A percentile compares a stretch with the other conserved stretches of the same genome.
Evolutionary conservation across 1,140 invertebrate genomes (phyloP).

Genomic region (Drosophila triauraria): DNA sequence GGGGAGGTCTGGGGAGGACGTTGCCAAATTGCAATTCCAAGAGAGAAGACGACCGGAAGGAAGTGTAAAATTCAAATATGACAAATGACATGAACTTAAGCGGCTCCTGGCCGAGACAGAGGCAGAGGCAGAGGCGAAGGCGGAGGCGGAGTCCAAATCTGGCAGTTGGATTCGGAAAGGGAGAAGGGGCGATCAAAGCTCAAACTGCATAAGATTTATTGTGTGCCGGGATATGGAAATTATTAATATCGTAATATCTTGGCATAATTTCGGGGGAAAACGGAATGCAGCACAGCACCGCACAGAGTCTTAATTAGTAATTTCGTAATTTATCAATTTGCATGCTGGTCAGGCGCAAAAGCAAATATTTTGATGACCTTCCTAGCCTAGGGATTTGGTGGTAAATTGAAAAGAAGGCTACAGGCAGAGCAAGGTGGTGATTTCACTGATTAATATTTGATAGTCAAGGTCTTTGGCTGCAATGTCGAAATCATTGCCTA

Average conservation of each 20-base stretch:
- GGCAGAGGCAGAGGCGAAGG: background rate
- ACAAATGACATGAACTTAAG: conserved; percentile 84
- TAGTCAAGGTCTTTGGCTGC: conserved; percentile 12
- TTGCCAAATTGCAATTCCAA: conserved; percentile 73
- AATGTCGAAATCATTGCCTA: conserved; percentile 23
- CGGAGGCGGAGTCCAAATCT: background rate
- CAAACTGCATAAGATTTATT: conserved; percentile 66
- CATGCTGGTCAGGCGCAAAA: conserved; percentile 55
- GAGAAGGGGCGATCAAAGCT: conserved; percentile 2
- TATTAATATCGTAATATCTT: conserved; percentile 82
- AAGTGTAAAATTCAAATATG: conserved; percentile 84
- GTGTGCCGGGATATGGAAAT: conserved; percentile 71
- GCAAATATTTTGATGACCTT: conserved; percentile 63
- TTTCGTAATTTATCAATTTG: conserved; percentile 81
- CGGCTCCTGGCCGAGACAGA: conserved; percentile 43
- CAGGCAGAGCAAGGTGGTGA: background rate
- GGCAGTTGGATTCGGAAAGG: background rate
- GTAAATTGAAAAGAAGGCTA: conserved; percentile 29
- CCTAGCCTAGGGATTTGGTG: conserved; percentile 4
- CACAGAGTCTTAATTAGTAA: conserved; percentile 72
- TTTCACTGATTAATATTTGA: conserved; percentile 59
- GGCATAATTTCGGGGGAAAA: conserved; percentile 57
- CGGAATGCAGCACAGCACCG: conserved; percentile 8
- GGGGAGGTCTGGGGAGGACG: background rate
- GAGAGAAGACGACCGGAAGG: conserved; percentile 76